Percentiles rank a stretch among this genome's conserved stretches.
phyloP scores from a whole-genome alignment of 2,888 invertebrate species.

The Syrphus vitripennis region DNA sequence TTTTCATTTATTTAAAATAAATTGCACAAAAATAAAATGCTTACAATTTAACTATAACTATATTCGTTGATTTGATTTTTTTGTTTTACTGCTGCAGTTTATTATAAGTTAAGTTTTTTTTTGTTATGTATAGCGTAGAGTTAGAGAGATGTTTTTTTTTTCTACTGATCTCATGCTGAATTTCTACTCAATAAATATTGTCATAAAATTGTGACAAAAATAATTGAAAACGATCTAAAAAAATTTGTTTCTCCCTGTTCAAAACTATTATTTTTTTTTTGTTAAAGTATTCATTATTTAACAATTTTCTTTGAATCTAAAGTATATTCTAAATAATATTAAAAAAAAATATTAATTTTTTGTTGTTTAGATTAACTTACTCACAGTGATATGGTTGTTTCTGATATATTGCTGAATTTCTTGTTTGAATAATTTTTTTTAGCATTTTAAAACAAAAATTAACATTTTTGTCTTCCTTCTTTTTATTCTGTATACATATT shows the following conservation, averaged over 20 bases:
- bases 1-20: constrained; percentile 33
- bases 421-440: constrained; percentile 55
- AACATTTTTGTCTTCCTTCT: constrained; percentile 56
- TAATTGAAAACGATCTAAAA: not conserved
- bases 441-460: constrained; percentile 53
- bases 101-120: not conserved
- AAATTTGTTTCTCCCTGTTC: constrained; percentile 58
- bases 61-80: constrained; percentile 58
- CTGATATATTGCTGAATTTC: constrained; percentile 73
- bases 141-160: not conserved
- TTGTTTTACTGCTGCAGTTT: constrained; percentile 31
- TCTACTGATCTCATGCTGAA: not conserved
- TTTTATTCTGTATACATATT: constrained; percentile 43
- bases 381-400: constrained; percentile 73
- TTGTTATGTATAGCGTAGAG: not conserved
- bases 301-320: constrained; percentile 30
- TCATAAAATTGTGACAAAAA: constrained; percentile 5
- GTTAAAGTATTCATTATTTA: constrained; percentile 3
- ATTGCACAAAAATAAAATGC: constrained; percentile 69
- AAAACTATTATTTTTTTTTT: constrained; percentile 24
- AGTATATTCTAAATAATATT: constrained; percentile 57
- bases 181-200: not conserved
- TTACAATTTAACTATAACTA: constrained; percentile 62
- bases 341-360: constrained; percentile 11
- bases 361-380: constrained; percentile 57